Evolutionary conservation across 1,140 invertebrate species (phyloP).

Genomic region (Neomicropteryx cornuta): DNA sequence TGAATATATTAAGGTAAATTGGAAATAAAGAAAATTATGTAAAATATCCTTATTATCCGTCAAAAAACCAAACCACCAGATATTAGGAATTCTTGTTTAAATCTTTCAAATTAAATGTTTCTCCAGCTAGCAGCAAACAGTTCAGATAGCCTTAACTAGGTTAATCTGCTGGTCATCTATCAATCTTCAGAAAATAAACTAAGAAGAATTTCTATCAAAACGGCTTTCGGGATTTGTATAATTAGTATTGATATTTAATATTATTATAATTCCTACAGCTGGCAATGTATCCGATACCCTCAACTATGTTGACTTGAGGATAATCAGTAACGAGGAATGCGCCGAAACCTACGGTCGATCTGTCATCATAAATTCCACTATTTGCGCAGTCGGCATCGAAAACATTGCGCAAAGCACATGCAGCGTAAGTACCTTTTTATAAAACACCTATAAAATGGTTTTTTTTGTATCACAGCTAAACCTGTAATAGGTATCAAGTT

Average conservation of each 20-base stretch:
- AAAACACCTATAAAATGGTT: no score
- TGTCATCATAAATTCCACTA: constrained; percentile 11
- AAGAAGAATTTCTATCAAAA: background rate
- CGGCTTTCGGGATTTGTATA: background rate
- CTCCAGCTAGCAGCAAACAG: no score
- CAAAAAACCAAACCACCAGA: no score
- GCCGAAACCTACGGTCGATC: constrained; percentile 5
- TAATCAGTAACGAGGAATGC: constrained; percentile 14
- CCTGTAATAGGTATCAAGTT: no score
- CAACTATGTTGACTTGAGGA: constrained; percentile 14
- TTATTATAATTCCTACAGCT: constrained; percentile 5
- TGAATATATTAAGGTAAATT: no score
- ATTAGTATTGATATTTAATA: background rate
- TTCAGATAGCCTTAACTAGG: no score
- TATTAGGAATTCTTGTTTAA: no score
- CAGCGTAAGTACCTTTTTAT: constrained; percentile 11
- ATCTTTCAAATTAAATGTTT: no score
- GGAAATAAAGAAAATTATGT: no score
- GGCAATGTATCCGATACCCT: constrained; percentile 9
- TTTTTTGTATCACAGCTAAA: no score
- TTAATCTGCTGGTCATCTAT: no score
- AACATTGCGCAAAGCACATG: constrained; percentile 14
- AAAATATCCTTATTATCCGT: no score
- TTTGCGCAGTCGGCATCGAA: constrained; percentile 13
- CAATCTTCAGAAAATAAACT: background rate